phyloP scores from a whole-genome alignment of 2,113 vertebrate genomes.

The Penelope pileata region DNA sequence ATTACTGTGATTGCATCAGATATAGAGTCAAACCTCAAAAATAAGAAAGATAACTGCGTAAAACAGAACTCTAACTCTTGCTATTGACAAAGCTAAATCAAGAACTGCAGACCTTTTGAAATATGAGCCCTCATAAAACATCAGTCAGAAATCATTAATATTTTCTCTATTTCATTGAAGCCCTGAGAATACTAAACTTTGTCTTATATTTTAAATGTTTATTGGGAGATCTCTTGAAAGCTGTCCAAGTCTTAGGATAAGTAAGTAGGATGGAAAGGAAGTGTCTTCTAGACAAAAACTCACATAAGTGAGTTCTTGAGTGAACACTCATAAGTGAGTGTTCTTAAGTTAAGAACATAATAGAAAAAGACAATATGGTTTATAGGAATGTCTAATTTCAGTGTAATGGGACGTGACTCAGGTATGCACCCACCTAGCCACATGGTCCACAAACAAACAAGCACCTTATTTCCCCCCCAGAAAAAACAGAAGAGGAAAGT shows the following conservation, averaged over 20 bases:
- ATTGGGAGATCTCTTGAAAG: background rate
- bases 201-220: background rate
- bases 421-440: background rate
- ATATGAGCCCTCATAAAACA: background rate
- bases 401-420: background rate
- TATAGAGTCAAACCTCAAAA: background rate
- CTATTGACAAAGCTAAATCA: background rate
- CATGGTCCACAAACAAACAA: background rate
- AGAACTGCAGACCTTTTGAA: background rate
- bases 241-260: background rate
- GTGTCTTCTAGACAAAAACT: background rate
- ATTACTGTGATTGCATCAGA: background rate
- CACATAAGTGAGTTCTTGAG: too few relatives aligned
- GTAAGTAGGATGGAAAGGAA: background rate
- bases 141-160: accelerated
- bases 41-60: background rate
- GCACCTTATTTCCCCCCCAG: background rate
- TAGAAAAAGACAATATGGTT: background rate
- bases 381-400: background rate
- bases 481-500: background rate
- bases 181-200: background rate
- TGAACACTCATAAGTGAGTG: too few relatives aligned
- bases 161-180: background rate
- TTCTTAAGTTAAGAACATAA: background rate
- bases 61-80: background rate